Conservation (phyloP, 1,140 invertebrate species). For the Orchesella cincta region DNA sequence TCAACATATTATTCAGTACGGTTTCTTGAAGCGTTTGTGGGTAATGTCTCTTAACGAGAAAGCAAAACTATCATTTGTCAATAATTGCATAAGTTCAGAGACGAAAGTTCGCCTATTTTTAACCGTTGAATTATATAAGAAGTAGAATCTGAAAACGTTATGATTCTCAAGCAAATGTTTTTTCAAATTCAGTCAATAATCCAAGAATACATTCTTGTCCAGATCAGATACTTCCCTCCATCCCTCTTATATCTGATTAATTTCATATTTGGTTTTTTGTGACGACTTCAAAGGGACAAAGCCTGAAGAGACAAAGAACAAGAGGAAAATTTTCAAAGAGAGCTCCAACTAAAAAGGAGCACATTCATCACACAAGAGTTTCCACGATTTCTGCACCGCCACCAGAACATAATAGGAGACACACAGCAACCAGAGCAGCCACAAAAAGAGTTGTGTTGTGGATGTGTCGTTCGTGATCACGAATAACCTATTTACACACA, state of each 20-base stretch:
- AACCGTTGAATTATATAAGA: no score
- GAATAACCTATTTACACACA: constrained; percentile 8
- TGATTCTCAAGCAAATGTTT: no score
- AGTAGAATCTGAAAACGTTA: no score
- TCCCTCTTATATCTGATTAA: constrained; percentile 3
- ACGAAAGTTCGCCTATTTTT: no score
- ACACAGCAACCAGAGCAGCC: constrained; percentile 5
- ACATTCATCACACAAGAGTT: neutral
- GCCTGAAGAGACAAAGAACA: constrained; percentile 15
- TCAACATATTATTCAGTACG: no score
- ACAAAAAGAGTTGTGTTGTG: constrained; percentile 11
- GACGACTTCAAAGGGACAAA: constrained; percentile 19
- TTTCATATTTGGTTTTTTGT: constrained; percentile 21
- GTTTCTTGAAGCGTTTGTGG: no score
- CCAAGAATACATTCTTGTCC: no score
- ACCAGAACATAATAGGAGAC: constrained; percentile 26
- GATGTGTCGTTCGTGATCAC: neutral
- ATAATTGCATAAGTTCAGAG: no score
- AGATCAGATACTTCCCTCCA: neutral
- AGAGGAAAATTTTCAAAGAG: constrained; percentile 7
- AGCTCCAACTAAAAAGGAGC: neutral
- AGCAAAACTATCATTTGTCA: no score
- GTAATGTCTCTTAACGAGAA: no score
- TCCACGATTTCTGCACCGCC: constrained; percentile 26
- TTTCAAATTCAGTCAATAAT: no score